phyloP scores from a whole-genome alignment of 2,113 vertebrate genomes.

The Apistogramma diplotaenia region DNA sequence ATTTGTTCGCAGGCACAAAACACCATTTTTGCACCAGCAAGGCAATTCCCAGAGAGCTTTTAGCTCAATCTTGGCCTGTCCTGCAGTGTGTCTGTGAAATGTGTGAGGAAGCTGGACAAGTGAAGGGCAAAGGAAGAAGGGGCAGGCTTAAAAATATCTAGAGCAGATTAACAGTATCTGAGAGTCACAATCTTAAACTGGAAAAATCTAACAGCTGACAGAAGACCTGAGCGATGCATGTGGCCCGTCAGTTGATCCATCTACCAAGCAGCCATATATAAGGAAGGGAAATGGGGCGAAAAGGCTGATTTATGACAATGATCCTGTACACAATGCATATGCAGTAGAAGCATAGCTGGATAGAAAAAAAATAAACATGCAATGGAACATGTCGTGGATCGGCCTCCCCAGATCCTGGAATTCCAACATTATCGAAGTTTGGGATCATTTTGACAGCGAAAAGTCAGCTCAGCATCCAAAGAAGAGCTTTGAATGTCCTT shows the following conservation, averaged over 20 bases:
- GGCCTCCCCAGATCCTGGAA: too few species aligned
- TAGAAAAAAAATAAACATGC: too few species aligned
- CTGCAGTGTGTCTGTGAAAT: not conserved
- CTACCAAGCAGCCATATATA: not conserved
- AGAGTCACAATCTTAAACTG: not conserved
- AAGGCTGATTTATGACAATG: not conserved
- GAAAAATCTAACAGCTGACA: too few species aligned
- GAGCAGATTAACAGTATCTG: not conserved
- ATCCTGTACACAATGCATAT: too few species aligned
- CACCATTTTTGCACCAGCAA: not conserved
- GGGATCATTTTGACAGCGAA: too few species aligned
- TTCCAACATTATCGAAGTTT: too few species aligned
- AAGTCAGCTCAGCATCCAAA: too few species aligned
- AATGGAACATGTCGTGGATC: too few species aligned
- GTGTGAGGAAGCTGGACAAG: not conserved
- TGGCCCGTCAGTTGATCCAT: not conserved
- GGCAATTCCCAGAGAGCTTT: not conserved
- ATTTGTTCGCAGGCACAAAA: not conserved
- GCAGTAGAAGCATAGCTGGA: too few species aligned
- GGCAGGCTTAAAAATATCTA: not conserved
- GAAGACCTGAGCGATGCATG: too few species aligned
- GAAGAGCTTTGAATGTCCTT: too few species aligned
- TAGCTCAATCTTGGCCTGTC: not conserved
- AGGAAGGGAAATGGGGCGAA: fast-evolving
- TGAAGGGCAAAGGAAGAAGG: not conserved